Conservation (phyloP, 2,888 invertebrate genomes). For the Druceiella hillmani region DNA sequence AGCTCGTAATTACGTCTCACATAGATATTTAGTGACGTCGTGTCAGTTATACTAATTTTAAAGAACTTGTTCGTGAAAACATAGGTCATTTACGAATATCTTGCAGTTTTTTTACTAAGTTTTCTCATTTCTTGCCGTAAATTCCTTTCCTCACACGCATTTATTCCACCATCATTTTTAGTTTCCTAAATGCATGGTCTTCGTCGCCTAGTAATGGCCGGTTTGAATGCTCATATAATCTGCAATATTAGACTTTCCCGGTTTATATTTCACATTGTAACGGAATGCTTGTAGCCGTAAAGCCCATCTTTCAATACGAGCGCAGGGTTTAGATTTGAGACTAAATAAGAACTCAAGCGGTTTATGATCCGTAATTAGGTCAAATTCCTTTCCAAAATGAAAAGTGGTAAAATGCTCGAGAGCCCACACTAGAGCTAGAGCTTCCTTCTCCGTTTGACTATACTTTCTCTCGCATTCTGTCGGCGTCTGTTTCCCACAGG, state of each 20-base stretch:
- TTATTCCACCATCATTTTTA: slow-evolving; percentile 8
- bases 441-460: slow-evolving; percentile 1
- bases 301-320: slow-evolving; percentile 12
- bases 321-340: slow-evolving; percentile 7
- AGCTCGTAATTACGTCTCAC: no score
- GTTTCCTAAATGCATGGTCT: slow-evolving; percentile 8
- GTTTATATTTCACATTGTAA: slow-evolving; percentile 13
- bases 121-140: slow-evolving; percentile 8
- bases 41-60: no score
- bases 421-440: slow-evolving; percentile 1
- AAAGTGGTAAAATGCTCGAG: background rate
- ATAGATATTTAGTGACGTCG: no score
- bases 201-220: background rate
- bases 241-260: slow-evolving; percentile 14
- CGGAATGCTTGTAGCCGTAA: slow-evolving; percentile 10
- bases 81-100: slow-evolving; percentile 10
- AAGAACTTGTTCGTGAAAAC: background rate
- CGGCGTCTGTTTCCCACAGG: background rate
- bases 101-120: slow-evolving; percentile 12
- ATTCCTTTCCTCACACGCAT: slow-evolving; percentile 8
- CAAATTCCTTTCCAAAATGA: slow-evolving; percentile 4
- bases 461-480: background rate
- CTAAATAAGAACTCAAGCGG: slow-evolving; percentile 8
- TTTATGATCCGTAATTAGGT: slow-evolving; percentile 9
- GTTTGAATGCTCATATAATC: no score